Percentiles rank a stretch among this genome's conserved stretches.
Evolutionary conservation across 2,113 vertebrate genomes (phyloP).

Genomic region (Zingel zingel): DNA sequence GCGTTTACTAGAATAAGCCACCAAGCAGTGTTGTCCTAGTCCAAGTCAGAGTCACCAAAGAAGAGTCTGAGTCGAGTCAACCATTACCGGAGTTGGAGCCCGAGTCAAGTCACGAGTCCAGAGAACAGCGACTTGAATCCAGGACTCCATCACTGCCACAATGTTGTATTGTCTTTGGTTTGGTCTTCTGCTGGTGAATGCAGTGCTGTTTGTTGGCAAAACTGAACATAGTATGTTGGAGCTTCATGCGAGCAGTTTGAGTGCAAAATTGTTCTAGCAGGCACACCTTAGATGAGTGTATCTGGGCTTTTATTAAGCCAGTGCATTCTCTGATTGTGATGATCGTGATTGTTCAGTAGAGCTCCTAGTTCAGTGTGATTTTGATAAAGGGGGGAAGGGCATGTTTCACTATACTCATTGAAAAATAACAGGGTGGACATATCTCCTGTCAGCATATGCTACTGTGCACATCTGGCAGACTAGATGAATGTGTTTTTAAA

Average conservation of each 20-base stretch:
- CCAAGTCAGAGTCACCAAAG: too few relatives aligned
- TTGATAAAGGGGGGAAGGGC: neutral
- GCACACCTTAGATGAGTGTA: neutral
- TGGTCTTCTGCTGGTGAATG: neutral
- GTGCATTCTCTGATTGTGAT: neutral
- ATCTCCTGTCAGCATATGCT: conserved; percentile 11
- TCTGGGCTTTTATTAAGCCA: neutral
- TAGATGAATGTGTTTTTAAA: conserved; percentile 14
- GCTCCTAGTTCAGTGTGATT: neutral
- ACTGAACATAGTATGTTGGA: neutral
- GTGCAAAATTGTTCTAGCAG: conserved; percentile 7
- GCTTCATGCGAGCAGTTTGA: neutral
- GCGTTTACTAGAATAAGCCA: too few relatives aligned
- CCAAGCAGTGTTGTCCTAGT: too few relatives aligned
- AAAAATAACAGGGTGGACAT: neutral
- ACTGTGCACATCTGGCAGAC: conserved; percentile 7
- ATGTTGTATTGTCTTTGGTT: neutral
- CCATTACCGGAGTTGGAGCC: too few relatives aligned
- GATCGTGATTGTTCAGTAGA: neutral
- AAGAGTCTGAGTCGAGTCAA: too few relatives aligned
- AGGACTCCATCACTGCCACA: too few relatives aligned
- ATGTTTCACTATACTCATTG: neutral
- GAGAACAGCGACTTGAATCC: too few relatives aligned
- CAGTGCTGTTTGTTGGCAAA: conserved; percentile 2
- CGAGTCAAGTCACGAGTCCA: too few relatives aligned